Conservation (phyloP, 2,113 vertebrate genomes). For the Jaculus jaculus region DNA sequence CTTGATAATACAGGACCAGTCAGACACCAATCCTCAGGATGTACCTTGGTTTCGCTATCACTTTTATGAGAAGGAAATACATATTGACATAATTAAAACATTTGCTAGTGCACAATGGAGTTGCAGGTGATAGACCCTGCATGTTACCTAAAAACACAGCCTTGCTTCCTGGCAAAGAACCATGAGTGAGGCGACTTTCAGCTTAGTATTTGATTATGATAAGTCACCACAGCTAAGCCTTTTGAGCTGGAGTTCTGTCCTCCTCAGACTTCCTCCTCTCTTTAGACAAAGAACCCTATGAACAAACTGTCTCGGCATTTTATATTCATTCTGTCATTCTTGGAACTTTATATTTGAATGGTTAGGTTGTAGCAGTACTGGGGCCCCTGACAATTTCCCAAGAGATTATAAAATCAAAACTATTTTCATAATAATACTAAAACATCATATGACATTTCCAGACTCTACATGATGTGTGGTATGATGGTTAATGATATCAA, state of each 20-base stretch:
- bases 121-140: not conserved
- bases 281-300: not conserved
- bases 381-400: not conserved
- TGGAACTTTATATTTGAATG: not conserved
- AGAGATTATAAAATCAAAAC: not conserved
- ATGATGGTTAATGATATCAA: not conserved
- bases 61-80: constrained; percentile 40
- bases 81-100: not conserved
- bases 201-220: not conserved
- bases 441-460: not conserved
- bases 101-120: constrained; percentile 29
- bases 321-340: constrained; percentile 13
- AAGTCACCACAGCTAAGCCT: not conserved
- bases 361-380: not conserved
- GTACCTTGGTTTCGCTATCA: constrained; percentile 39
- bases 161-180: not conserved
- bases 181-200: not conserved
- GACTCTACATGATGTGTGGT: not conserved
- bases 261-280: not conserved
- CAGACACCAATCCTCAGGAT: constrained; percentile 35
- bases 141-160: not conserved
- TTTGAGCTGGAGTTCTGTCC: not conserved
- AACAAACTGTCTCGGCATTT: not conserved
- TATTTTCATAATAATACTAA: not conserved
- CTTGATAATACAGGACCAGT: constrained; percentile 28